These are phyloP conservation scores for Stomatorhinus ivindoensis DNA, from an alignment of 2,113 vertebrate species.

Conservation along the genomic window DNA sequence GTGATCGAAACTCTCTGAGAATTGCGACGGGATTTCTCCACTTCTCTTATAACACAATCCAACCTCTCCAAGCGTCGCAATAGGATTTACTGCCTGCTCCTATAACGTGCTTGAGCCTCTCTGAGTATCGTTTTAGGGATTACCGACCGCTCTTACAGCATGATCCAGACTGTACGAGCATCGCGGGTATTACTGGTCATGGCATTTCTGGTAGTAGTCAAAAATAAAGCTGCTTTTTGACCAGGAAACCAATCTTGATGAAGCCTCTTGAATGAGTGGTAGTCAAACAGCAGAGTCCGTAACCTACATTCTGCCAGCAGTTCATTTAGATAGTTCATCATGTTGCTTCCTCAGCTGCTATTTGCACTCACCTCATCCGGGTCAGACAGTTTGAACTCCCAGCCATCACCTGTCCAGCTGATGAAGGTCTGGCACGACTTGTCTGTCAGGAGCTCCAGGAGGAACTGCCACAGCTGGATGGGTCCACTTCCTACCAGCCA, in stretches of 20 bases:
- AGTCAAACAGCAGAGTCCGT: not conserved
- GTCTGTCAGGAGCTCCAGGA: slow-evolving; percentile 95
- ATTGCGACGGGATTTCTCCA: not conserved
- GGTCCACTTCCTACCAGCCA: slow-evolving; percentile 82
- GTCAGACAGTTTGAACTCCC: slow-evolving; percentile 99
- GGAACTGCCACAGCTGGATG: slow-evolving; percentile 98
- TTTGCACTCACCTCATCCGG: slow-evolving; percentile 84
- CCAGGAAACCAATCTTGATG: not conserved
- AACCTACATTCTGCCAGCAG: not conserved
- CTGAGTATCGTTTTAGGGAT: not conserved
- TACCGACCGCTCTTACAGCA: not conserved
- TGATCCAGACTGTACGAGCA: not conserved
- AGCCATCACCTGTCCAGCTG: slow-evolving; percentile 99
- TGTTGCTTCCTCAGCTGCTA: not conserved
- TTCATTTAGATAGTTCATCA: not conserved
- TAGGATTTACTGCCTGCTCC: not conserved
- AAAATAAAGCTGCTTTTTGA: not conserved
- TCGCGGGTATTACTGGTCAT: not conserved
- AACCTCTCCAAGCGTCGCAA: not conserved
- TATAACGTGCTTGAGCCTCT: too few species aligned
- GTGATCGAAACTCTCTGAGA: not conserved
- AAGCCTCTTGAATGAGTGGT: not conserved
- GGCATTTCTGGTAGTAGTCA: not conserved
- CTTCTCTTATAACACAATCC: not conserved
- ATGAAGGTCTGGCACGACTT: slow-evolving; percentile 99